Base-by-base conservation (phyloP, 2,113 vertebrate genomes). In the Nibea coibor region DNA sequence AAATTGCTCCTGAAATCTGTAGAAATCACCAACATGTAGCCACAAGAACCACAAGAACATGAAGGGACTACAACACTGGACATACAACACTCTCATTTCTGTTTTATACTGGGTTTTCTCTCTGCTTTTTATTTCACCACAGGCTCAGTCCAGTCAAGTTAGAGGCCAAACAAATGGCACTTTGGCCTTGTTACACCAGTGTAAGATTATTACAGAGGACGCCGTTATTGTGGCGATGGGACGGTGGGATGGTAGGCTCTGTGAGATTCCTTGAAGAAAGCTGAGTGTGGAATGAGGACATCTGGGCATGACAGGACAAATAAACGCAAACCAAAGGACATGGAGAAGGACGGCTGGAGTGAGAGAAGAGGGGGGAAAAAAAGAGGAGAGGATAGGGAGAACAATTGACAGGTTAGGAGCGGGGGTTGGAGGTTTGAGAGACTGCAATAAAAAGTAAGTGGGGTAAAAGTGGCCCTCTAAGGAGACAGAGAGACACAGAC, bases 401-500 rank as follows among this genome's bases (percentile, higher is more conserved):
- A 76, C 58, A 72, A 72, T 24, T 53, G 77, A 64, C 67, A 78
- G 73, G 45, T 51, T 28, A 26, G 24, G 51, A 0, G 0, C 11
- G 56, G 48, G 24, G 45, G 61, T 51, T n/a, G 80, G 65, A 69
- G 66, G 75, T 64, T 84, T 63, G 67, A 85, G 72, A 86, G 76
- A 22, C 4, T 61, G 72, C 72, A 82, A 87, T 84, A 82, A 85
- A 89, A 80, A 76, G 82, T 75, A 85, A 88, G 84, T 87, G 82
- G 83, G 68, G 71, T 90, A 83, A 70, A 79, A 89, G 89, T 84
- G 86, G 81, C 75, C 65, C 87, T 90, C 86, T 16, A 48, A 86
- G 47, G 83, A 85, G 76, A 77, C 54, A 17, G 28, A 67, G 80
- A 65, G 67, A 72, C 50, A 71, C 56, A 80, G 76, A 80, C 45